Base-by-base conservation (phyloP, 1,140 invertebrate genomes). In the Pantala flavescens region DNA sequence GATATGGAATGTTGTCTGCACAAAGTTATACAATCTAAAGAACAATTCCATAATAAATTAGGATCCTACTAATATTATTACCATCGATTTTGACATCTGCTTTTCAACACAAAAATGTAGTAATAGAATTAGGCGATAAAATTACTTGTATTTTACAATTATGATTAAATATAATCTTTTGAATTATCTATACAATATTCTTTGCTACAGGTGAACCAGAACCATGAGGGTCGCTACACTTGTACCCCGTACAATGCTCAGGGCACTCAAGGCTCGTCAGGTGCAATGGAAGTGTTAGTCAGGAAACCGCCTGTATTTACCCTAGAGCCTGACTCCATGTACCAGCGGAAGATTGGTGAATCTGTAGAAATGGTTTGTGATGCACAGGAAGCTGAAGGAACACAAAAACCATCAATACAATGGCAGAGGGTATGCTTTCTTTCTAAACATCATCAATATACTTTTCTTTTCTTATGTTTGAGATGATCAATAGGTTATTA, bases 231-330 rank as follows among this genome's bases (percentile, higher is more conserved):
- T 2, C 84, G 90, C 77, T 98, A 98, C 82, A 94, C 93, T 49
- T 98, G 96, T 82, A 97, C 94, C 14, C 96, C 96, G 14, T 96
- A 96, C 82, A 98, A 98, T 81, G 90, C 91, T 21, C 91, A 97
- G 79, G 96, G 96, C 72, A 95, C 93, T 7, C 94, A 96, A 78
- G 93, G 95, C 9, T 91, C 92, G 71, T 98, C 96, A 71, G 93
- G 92, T 28, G 88, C 90, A 36, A 97, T 98, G 91, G 94, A 98
- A 84, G 95, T 98, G n/a, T 84, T 97, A 77, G 96, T 98, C 7
- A 87, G 94, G 80, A 97, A 95, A 82, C 94, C 93, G 19, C 94
- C 94, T 0, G 87, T 89, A 19, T 95, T 96, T 80, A 92, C 89
- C 0, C 83, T 93, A 5, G 91, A 94, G 81, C 94, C 93, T 0